Conservation (phyloP, 2,888 invertebrate species). For the Phanerotoma sp. region DNA sequence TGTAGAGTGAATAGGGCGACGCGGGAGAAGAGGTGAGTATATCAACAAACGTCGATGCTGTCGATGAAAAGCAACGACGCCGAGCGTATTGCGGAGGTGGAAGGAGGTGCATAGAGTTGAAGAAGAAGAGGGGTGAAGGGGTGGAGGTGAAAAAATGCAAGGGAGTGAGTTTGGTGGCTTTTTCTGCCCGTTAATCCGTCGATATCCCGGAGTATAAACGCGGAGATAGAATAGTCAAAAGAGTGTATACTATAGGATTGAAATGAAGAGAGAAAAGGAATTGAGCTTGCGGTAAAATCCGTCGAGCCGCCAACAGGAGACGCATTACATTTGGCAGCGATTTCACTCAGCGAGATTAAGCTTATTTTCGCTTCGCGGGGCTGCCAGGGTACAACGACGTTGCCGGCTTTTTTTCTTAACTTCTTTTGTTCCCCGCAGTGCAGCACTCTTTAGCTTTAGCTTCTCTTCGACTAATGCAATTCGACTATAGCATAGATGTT, state of each 20-base stretch:
- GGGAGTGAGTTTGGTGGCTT: constrained; percentile 23
- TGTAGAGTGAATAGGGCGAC: neutral
- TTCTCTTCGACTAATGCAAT: too few species aligned
- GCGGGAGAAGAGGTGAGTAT: constrained; percentile 7
- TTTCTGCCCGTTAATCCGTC: constrained; percentile 43
- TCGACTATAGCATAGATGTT: too few species aligned
- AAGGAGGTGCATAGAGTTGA: too few species aligned
- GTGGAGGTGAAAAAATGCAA: constrained; percentile 13
- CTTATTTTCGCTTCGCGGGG: constrained; percentile 52
- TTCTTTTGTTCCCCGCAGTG: constrained; percentile 5
- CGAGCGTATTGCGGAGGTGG: too few species aligned
- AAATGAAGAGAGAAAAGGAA: neutral
- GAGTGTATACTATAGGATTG: constrained; percentile 9
- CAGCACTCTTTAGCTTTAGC: too few species aligned
- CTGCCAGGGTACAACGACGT: constrained; percentile 34
- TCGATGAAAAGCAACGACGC: neutral
- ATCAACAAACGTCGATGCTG: constrained; percentile 19
- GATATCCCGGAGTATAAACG: constrained; percentile 35
- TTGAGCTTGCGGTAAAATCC: neutral
- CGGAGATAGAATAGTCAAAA: constrained; percentile 18
- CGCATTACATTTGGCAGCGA: constrained; percentile 56
- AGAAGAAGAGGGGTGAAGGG: too few species aligned
- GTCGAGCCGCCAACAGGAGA: constrained; percentile 33
- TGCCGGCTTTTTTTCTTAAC: constrained; percentile 11
- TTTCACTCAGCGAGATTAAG: constrained; percentile 56